phyloP scores from a whole-genome alignment of 1,140 invertebrate species.

The Leptinotarsa defecta region DNA sequence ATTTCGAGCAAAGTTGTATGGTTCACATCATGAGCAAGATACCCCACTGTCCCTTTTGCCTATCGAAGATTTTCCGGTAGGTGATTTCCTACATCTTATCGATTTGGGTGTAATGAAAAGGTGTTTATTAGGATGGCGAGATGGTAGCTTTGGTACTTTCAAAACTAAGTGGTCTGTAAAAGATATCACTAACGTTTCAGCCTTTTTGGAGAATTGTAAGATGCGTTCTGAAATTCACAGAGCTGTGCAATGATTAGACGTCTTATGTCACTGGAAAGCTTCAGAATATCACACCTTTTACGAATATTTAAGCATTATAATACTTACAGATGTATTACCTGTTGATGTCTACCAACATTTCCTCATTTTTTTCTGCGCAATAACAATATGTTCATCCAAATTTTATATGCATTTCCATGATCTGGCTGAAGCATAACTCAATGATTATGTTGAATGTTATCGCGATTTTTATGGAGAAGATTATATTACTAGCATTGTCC shows the following conservation, averaged over 20 bases:
- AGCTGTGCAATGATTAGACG: slow-evolving; percentile 37
- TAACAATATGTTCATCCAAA: slow-evolving; percentile 35
- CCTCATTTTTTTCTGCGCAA: slow-evolving; percentile 33
- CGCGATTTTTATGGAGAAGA: slow-evolving; percentile 40
- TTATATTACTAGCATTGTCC: slow-evolving; percentile 43
- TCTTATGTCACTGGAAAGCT: slow-evolving; percentile 41
- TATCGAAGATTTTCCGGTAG: slow-evolving; percentile 42
- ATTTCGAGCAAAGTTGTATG: slow-evolving; percentile 40
- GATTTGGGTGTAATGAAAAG: slow-evolving; percentile 45
- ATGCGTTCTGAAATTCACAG: slow-evolving; percentile 43
- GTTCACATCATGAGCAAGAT: slow-evolving; percentile 40
- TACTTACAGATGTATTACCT: slow-evolving; percentile 38
- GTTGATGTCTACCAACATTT: slow-evolving; percentile 36
- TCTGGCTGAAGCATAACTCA: slow-evolving; percentile 33
- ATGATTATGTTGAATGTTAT: slow-evolving; percentile 29
- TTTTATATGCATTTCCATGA: slow-evolving; percentile 31
- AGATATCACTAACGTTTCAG: slow-evolving; percentile 28
- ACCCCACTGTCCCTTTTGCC: slow-evolving; percentile 33
- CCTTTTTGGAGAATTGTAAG: slow-evolving; percentile 30
- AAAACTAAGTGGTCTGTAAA: slow-evolving; percentile 28
- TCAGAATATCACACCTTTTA: slow-evolving; percentile 41
- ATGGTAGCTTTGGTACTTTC: slow-evolving; percentile 37
- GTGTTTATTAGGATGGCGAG: slow-evolving; percentile 37
- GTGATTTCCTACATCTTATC: slow-evolving; percentile 44
- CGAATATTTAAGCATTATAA: slow-evolving; percentile 38